Conservation (phyloP, 2,888 invertebrate species). For the Cordilura impudica region DNA sequence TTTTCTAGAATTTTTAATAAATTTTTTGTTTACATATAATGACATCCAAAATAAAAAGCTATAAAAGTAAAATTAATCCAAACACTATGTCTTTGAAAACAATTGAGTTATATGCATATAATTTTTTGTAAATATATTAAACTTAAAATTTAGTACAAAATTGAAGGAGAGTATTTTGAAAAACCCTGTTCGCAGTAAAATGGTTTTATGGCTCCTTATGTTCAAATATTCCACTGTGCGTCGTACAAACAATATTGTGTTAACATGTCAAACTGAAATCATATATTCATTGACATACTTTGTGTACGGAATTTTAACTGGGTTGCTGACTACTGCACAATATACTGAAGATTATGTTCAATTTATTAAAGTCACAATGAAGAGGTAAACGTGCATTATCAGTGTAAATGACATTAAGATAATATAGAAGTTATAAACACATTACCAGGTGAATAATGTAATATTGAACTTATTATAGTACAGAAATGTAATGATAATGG, state of each 20-base stretch:
- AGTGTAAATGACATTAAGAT: conserved; percentile 44
- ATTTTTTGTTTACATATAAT: no score
- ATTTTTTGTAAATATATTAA: no score
- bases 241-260: not conserved
- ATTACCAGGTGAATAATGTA: not conserved
- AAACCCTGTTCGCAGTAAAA: no score
- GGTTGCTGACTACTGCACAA: not conserved
- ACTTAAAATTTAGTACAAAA: no score
- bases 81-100: no score
- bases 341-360: not conserved
- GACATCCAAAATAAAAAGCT: no score
- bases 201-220: no score
- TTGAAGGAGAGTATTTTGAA: no score
- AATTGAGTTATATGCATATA: no score
- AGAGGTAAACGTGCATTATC: conserved; percentile 2
- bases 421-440: conserved; percentile 33
- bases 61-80: no score
- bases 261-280: conserved; percentile 4
- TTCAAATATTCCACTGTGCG: no score
- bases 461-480: not conserved
- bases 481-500: not conserved
- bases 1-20: no score
- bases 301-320: not conserved
- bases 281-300: conserved; percentile 15
- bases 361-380: not conserved